A percentile compares a stretch with the other conserved stretches of the same genome.
phyloP scores from a whole-genome alignment of 1,140 invertebrate species.

The Meloidogyne exigua region DNA sequence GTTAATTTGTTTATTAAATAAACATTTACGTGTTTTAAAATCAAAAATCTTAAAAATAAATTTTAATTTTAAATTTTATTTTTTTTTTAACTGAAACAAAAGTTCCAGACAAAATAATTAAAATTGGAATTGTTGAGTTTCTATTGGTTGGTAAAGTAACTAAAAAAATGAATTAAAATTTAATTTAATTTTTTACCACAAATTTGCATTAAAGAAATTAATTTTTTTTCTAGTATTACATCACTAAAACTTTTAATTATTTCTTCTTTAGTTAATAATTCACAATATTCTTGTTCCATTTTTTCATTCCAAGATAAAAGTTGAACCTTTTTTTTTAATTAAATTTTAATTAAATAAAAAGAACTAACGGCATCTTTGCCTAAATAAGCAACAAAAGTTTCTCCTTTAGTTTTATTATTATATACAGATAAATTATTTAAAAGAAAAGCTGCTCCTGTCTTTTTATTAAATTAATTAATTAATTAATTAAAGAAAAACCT shows the following conservation, averaged over 20 bases:
- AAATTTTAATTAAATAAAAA: too few relatives aligned
- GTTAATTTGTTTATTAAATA: slow-evolving; percentile 12
- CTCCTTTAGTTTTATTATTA: slow-evolving; percentile 24
- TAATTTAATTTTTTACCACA: not conserved
- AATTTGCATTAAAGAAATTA: slow-evolving; percentile 23
- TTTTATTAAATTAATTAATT: not conserved
- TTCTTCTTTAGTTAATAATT: slow-evolving; percentile 25
- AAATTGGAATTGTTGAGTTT: not conserved
- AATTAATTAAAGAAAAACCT: not conserved
- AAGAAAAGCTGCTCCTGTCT: slow-evolving; percentile 37
- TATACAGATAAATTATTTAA: slow-evolving; percentile 32
- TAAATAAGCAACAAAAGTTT: slow-evolving; percentile 32
- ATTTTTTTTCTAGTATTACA: not conserved
- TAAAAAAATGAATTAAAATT: not conserved
- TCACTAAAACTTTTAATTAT: slow-evolving; percentile 7
- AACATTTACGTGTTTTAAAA: slow-evolving; percentile 17
- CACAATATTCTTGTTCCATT: slow-evolving; percentile 29
- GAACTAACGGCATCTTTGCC: slow-evolving; percentile 21
- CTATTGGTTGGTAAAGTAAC: slow-evolving; percentile 13
- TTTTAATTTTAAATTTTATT: not conserved
- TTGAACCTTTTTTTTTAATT: slow-evolving; percentile 13
- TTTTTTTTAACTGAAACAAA: slow-evolving; percentile 19
- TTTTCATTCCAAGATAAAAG: slow-evolving; percentile 34
- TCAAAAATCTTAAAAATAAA: slow-evolving; percentile 15
- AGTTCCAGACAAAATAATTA: slow-evolving; percentile 14